Conservation (phyloP, 1,140 invertebrate genomes). For the Drosophila sechellia region DNA sequence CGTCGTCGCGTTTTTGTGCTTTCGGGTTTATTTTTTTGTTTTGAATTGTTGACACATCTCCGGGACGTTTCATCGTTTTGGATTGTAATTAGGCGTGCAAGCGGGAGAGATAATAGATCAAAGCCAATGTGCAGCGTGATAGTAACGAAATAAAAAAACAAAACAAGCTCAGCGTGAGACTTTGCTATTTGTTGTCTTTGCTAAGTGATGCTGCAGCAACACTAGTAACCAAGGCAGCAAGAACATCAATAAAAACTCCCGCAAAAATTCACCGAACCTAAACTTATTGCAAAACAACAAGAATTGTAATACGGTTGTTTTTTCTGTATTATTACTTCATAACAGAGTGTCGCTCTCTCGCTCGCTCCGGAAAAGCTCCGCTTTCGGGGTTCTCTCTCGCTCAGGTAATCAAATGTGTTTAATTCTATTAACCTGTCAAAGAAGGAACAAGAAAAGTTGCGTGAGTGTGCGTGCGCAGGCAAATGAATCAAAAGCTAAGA, state of each 20-base stretch:
- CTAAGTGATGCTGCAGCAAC: conserved; percentile 25
- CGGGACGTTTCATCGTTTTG: background rate
- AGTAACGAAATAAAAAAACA: conserved; percentile 8
- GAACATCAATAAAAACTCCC: conserved; percentile 4
- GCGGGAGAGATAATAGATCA: background rate
- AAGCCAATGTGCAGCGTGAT: background rate
- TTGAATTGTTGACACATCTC: conserved; percentile 20
- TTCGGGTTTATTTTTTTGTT: conserved; percentile 12
- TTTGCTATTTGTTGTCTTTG: conserved; percentile 21
- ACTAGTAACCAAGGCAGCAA: background rate
- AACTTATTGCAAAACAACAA: conserved; percentile 23
- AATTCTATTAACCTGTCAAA: conserved; percentile 76
- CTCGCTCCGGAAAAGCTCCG: conserved; percentile 20
- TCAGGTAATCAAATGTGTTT: conserved; percentile 75
- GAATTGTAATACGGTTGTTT: conserved; percentile 34
- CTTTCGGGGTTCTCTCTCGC: conserved; percentile 23
- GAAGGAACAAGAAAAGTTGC: conserved; percentile 44
- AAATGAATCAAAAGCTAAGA: conserved; percentile 72
- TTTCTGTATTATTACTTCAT: conserved; percentile 68
- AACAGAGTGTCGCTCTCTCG: conserved; percentile 52
- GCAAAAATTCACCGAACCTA: conserved; percentile 21
- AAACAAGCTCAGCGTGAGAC: conserved; percentile 32
- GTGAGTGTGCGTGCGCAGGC: conserved; percentile 42
- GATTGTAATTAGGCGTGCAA: background rate
- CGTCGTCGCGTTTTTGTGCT: conserved; percentile 5